phyloP scores from a whole-genome alignment of 2,113 vertebrate species.

The Heterochromis multidens region DNA sequence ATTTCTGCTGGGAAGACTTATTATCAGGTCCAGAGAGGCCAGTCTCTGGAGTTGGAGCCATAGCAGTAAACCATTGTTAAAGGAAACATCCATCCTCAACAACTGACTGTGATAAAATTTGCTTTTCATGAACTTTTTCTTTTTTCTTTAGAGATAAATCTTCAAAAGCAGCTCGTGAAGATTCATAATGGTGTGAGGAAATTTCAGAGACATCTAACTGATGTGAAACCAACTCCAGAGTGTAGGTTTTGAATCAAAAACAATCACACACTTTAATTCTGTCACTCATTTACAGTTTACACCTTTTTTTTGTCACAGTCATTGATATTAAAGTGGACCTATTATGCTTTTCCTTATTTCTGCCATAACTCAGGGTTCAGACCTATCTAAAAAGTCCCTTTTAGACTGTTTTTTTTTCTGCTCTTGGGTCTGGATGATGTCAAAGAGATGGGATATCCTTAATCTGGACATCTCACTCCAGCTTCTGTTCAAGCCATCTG shows the following conservation, averaged over 20 bases:
- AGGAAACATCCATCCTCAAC: neutral
- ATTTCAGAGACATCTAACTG: slow-evolving; percentile 83
- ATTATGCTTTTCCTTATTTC: neutral
- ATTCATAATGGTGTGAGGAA: slow-evolving; percentile 80
- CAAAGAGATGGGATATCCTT: neutral
- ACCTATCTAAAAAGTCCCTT: neutral
- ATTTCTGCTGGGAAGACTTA: neutral
- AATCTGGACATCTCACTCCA: neutral
- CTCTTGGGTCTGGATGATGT: neutral
- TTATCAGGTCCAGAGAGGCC: neutral
- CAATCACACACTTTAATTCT: neutral
- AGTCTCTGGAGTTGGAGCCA: neutral
- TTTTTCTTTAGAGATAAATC: slow-evolving; percentile 73
- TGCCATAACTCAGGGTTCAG: neutral
- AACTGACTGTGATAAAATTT: neutral
- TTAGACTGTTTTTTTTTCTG: neutral
- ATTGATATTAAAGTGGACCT: neutral
- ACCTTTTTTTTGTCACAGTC: neutral
- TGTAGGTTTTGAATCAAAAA: slow-evolving; percentile 72
- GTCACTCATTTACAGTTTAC: neutral
- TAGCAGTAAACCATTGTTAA: neutral
- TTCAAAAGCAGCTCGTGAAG: slow-evolving; percentile 83
- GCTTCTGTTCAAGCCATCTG: neutral
- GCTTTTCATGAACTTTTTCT: neutral
- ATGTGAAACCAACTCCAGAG: slow-evolving; percentile 82